Percentiles rank a stretch among this genome's conserved stretches.
Conservation (phyloP, 2,113 vertebrate genomes). For the Microcebus murinus region DNA sequence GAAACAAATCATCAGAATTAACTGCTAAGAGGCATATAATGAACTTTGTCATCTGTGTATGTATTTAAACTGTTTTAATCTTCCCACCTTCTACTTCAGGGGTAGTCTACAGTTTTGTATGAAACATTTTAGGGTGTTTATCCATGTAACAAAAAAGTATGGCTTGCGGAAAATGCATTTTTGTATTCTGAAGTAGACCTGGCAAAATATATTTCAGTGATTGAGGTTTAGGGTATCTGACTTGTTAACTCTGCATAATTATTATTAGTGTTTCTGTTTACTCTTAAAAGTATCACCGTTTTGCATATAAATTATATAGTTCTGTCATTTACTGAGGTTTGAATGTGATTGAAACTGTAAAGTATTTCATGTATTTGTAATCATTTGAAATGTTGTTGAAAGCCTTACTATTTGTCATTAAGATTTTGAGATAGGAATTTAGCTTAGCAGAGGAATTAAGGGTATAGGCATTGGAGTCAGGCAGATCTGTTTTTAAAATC, state of each 20-base stretch:
- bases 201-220: background rate
- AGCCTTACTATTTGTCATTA: background rate
- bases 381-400: conserved; percentile 11
- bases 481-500: background rate
- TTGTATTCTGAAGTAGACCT: conserved; percentile 7
- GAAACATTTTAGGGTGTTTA: conserved; percentile 30
- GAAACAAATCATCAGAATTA: conserved; percentile 4
- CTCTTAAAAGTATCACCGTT: background rate
- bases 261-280: background rate
- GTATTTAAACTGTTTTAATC: conserved; percentile 15
- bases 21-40: background rate
- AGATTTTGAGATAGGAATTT: conserved; percentile 11
- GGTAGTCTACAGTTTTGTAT: conserved; percentile 21
- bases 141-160: background rate
- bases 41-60: background rate
- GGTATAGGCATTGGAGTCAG: background rate
- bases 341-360: background rate
- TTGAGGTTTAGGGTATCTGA: background rate
- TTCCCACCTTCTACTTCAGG: background rate
- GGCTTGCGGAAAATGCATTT: conserved; percentile 39
- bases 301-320: background rate
- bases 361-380: conserved; percentile 8
- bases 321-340: conserved; percentile 23
- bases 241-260: background rate
- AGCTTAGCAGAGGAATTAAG: background rate